Conservation (phyloP, 2,888 invertebrate species). For the Penaeus monodon region DNA sequence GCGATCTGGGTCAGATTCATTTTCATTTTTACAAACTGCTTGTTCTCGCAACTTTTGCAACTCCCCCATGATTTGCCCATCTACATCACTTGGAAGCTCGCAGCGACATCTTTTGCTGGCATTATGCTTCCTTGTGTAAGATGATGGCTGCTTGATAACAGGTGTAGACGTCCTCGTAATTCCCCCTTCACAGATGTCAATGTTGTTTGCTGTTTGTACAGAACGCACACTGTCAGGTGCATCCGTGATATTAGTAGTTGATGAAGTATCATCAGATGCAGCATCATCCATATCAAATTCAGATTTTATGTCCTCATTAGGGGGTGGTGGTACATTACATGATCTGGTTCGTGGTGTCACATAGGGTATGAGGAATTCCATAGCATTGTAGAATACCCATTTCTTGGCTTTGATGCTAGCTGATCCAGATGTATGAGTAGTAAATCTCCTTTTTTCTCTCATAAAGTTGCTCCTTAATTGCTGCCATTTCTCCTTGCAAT, state of each 20-base stretch:
- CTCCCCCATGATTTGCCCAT: conserved; percentile 27
- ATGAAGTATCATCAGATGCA: conserved; percentile 10
- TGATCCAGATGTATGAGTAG: conserved; percentile 42
- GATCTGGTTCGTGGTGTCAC: no score
- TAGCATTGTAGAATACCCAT: conserved; percentile 35
- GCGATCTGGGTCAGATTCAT: conserved; percentile 44
- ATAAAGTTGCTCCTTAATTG: conserved; percentile 38
- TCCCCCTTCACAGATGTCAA: conserved; percentile 3
- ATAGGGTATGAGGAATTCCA: conserved; percentile 36
- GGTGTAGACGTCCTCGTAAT: background rate
- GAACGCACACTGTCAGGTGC: conserved; percentile 22
- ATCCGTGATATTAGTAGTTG: conserved; percentile 7
- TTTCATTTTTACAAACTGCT: conserved; percentile 38
- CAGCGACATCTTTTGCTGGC: conserved; percentile 27
- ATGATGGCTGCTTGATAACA: conserved; percentile 22
- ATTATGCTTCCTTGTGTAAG: conserved; percentile 40
- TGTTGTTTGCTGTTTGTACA: conserved; percentile 13
- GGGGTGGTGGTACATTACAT: no score
- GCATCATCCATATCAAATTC: conserved; percentile 23
- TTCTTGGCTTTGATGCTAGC: conserved; percentile 20
- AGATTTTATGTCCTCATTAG: conserved; percentile 32
- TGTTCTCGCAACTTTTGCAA: no score
- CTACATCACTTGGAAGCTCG: conserved; percentile 29
- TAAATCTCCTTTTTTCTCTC: conserved; percentile 36
- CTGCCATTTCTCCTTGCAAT: conserved; percentile 31